Conservation (phyloP, 2,888 invertebrate species). For the Parochlus steinenii region DNA sequence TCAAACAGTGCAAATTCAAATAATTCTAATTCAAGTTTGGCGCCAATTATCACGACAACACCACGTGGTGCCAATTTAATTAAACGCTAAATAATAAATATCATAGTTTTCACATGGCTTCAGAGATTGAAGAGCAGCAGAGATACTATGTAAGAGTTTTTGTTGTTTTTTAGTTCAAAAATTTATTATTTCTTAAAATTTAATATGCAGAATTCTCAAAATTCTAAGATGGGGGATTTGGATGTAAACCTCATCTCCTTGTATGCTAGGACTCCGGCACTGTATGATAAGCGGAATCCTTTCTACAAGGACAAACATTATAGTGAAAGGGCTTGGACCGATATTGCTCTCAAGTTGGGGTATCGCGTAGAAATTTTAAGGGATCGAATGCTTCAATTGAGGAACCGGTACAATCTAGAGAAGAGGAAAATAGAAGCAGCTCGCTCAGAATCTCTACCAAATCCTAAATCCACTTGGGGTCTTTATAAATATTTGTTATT, state of each 20-base stretch:
- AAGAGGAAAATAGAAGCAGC: constrained; percentile 25
- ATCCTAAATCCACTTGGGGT: constrained; percentile 27
- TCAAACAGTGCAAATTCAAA: too few species aligned
- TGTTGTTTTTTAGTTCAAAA: too few species aligned
- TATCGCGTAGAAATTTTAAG: constrained; percentile 27
- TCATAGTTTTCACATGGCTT: too few species aligned
- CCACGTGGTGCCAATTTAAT: too few species aligned
- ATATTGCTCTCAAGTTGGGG: constrained; percentile 26
- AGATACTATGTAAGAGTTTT: too few species aligned
- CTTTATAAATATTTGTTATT: constrained; percentile 27
- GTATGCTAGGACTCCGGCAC: constrained; percentile 25
- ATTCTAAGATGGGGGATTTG: constrained; percentile 27
- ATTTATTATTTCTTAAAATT: too few species aligned
- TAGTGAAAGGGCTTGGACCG: constrained; percentile 25
- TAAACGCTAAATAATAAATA: too few species aligned
- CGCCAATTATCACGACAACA: too few species aligned
- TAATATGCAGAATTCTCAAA: too few species aligned
- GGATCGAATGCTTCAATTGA: constrained; percentile 29
- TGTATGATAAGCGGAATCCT: constrained; percentile 26
- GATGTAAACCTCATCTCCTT: constrained; percentile 26
- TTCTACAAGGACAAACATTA: constrained; percentile 27
- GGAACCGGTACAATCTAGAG: constrained; percentile 31
- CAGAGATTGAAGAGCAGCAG: too few species aligned
- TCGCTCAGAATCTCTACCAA: constrained; percentile 16
- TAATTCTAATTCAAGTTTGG: too few species aligned